Conservation (phyloP, 37 sponge, comb jelly and placozoan species). For the Diacarnus erythraeanus region DNA sequence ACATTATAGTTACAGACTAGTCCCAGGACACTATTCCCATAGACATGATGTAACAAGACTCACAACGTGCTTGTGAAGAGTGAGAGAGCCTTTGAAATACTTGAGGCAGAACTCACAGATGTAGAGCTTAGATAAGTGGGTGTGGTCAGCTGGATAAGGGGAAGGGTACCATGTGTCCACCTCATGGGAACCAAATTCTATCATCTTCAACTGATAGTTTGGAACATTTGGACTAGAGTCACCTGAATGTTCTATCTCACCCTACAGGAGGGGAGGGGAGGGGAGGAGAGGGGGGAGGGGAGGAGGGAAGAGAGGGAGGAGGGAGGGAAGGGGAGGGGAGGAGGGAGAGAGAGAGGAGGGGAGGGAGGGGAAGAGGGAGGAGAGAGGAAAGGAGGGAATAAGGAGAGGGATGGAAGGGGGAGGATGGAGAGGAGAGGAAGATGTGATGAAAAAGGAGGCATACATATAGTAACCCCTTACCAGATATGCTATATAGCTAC, state of each 20-base stretch:
- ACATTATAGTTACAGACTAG: too few species aligned
- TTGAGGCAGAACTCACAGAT: slow-evolving; percentile 84
- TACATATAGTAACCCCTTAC: too few species aligned
- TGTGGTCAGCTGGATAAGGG: slow-evolving; percentile 81
- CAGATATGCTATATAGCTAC: too few species aligned
- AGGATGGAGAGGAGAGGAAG: not conserved
- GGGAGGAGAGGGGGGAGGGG: not conserved
- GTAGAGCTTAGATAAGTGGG: slow-evolving; percentile 62
- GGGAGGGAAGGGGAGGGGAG: not conserved
- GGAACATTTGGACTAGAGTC: not conserved
- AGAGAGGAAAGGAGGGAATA: not conserved
- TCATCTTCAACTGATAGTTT: slow-evolving; percentile 35
- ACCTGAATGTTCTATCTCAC: not conserved
- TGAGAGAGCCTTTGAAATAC: slow-evolving; percentile 72
- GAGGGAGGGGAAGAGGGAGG: not conserved
- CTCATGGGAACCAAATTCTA: slow-evolving; percentile 71
- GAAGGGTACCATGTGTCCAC: slow-evolving; percentile 76
- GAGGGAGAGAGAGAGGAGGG: not conserved
- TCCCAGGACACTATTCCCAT: too few species aligned
- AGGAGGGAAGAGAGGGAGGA: not conserved
- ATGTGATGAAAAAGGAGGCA: not conserved
- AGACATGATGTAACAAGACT: too few species aligned
- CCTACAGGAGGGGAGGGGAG: slow-evolving; percentile 4
- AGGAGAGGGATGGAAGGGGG: not conserved
- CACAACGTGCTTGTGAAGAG: slow-evolving; percentile 56